phyloP scores from a whole-genome alignment of 2,113 vertebrate genomes.

The Girardinichthys multiradiatus region DNA sequence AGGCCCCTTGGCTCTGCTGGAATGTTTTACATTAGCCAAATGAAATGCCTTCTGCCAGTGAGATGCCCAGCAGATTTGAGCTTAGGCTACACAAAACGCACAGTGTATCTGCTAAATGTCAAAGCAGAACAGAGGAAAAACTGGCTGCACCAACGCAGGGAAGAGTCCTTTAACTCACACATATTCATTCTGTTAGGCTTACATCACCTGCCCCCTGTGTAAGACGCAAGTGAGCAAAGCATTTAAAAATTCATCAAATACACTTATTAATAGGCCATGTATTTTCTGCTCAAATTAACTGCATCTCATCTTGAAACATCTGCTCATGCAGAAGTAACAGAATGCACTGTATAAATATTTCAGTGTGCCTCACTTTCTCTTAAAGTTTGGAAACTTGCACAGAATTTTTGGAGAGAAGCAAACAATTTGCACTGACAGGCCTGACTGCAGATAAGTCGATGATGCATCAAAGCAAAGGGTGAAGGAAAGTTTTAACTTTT shows the following conservation, averaged over 20 bases:
- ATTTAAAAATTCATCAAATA: constrained; percentile 68
- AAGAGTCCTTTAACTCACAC: neutral
- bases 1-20: constrained; percentile 42
- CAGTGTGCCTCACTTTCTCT: constrained; percentile 32
- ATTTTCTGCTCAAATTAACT: constrained; percentile 68
- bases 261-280: constrained; percentile 68
- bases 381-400: constrained; percentile 35
- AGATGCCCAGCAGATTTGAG: constrained; percentile 18
- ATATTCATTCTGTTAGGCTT: constrained; percentile 18
- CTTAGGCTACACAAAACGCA: neutral
- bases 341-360: constrained; percentile 67
- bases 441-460: constrained; percentile 36
- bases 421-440: constrained; percentile 32
- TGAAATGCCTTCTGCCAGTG: constrained; percentile 35
- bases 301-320: constrained; percentile 47
- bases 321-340: constrained; percentile 48
- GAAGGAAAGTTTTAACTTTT: constrained; percentile 12
- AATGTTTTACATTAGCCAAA: constrained; percentile 67
- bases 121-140: constrained; percentile 11
- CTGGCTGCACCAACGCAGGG: neutral
- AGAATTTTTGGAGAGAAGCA: constrained; percentile 35
- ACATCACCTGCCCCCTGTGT: constrained; percentile 51
- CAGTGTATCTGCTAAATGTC: constrained; percentile 8
- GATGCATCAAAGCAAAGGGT: constrained; percentile 33
- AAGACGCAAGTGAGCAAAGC: constrained; percentile 36